Evolutionary conservation across 2,113 vertebrate genomes (phyloP).

Genomic region (Corythornis vintsioides): DNA sequence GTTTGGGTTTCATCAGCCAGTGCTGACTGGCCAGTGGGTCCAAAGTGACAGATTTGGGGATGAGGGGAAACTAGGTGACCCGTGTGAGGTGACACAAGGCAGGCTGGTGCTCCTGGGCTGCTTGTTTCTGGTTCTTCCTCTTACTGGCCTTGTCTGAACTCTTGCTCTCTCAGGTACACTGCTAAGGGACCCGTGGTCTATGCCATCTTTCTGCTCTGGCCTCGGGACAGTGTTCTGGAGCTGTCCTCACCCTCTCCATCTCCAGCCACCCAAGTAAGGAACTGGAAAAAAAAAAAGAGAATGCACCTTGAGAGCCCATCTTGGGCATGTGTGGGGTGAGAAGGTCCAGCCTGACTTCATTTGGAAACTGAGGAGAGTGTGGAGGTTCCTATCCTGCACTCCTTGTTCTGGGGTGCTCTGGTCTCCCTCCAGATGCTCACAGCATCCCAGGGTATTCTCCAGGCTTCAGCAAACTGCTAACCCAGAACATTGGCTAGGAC

Average conservation of each 20-base stretch:
- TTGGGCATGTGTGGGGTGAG: not conserved
- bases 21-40: not conserved
- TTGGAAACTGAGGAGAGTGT: not conserved
- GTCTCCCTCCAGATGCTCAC: not conserved
- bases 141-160: not conserved
- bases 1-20: conserved; percentile 47
- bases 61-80: not conserved
- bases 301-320: rapidly evolving
- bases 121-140: not conserved
- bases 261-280: conserved; percentile 73
- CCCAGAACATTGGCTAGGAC: rapidly evolving
- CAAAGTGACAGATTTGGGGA: not conserved
- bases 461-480: not conserved
- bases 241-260: conserved; percentile 69
- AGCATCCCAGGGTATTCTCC: not conserved
- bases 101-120: not conserved
- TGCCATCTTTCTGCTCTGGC: conserved; percentile 79
- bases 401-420: not conserved
- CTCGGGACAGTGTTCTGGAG: conserved; percentile 48
- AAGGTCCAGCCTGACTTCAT: not conserved
- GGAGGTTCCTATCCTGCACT: not conserved
- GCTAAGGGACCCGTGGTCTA: conserved; percentile 75
- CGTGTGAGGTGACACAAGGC: not conserved
- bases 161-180: conserved; percentile 78
- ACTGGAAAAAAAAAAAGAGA: not conserved